phyloP scores from a whole-genome alignment of 2,888 invertebrate species.

The Entomobrya proxima region DNA sequence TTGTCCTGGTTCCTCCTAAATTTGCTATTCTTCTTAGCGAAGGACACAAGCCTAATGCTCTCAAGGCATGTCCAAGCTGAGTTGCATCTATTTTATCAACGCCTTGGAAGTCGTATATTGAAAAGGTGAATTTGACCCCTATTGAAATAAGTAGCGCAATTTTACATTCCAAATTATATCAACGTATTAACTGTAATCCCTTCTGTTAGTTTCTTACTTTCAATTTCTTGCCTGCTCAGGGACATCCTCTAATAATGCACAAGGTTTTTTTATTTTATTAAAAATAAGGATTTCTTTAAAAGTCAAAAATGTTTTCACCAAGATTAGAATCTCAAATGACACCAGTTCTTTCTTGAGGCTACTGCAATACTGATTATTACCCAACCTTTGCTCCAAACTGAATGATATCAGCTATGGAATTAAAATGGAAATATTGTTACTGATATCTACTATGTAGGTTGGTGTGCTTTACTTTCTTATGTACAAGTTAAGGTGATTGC shows the following conservation, averaged over 20 bases:
- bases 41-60: constrained; percentile 96
- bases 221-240: constrained; percentile 50
- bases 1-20: constrained; percentile 96
- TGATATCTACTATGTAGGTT: not conserved
- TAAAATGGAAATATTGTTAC: not conserved
- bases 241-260: constrained; percentile 24
- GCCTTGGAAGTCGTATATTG: constrained; percentile 94
- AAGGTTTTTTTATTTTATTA: not conserved
- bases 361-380: constrained; percentile 9
- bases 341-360: constrained; percentile 17
- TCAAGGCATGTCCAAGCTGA: constrained; percentile 94
- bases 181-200: no score
- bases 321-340: not conserved
- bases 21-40: constrained; percentile 94
- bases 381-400: not conserved
- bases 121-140: constrained; percentile 94
- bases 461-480: not conserved
- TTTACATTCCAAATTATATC: no score
- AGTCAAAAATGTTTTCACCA: not conserved
- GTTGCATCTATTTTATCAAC: constrained; percentile 93
- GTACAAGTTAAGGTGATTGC: no score
- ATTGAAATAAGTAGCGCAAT: no score
- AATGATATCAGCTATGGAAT: not conserved
- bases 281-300: not conserved
- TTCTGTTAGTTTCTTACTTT: constrained; percentile 49